These are phyloP conservation scores for Cacoxenus indagator DNA, from an alignment of 2,888 invertebrate genomes.

Conservation along the genomic window DNA sequence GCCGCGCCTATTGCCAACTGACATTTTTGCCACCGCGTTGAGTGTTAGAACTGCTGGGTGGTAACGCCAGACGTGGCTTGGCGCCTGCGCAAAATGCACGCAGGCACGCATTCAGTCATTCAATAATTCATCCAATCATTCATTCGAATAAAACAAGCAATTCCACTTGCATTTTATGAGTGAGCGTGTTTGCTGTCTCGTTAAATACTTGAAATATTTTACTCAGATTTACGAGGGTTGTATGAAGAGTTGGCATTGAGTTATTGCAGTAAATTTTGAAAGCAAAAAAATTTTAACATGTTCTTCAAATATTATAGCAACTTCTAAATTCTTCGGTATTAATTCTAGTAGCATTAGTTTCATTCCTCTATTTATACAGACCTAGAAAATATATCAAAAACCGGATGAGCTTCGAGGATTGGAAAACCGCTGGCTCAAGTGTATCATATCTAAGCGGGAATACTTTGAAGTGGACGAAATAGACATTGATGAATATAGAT, in stretches of 20 bases:
- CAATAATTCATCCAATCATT: not conserved
- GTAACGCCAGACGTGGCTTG: not conserved
- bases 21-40: not conserved
- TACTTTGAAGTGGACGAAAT: no score
- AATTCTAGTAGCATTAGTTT: no score
- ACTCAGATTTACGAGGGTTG: not conserved
- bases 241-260: not conserved
- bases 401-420: no score
- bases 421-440: no score
- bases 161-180: not conserved
- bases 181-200: not conserved
- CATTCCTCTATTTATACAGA: no score
- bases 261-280: no score
- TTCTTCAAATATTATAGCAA: no score
- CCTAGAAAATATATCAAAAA: no score
- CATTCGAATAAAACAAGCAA: not conserved
- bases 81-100: not conserved
- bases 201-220: not conserved
- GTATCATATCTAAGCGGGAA: no score
- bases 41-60: not conserved
- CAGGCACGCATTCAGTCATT: not conserved
- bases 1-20: constrained; percentile 13
- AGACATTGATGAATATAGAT: no score
- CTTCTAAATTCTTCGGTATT: no score
- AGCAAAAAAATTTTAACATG: no score